Evolutionary conservation across 2,113 vertebrate species (phyloP).

Genomic region (Prunella himalayana): DNA sequence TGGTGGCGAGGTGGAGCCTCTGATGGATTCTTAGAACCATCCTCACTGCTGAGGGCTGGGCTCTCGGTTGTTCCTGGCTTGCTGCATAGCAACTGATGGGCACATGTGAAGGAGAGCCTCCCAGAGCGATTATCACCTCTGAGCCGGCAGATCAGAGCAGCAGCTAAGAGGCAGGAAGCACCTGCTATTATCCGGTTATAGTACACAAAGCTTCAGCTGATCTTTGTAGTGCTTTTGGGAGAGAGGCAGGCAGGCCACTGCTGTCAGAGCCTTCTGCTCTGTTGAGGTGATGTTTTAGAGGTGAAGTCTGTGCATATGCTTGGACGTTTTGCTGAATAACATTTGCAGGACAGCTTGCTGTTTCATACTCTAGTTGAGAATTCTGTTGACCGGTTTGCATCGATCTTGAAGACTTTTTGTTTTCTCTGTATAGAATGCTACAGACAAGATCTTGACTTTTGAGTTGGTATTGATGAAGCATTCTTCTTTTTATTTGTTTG

Average conservation of each 20-base stretch:
- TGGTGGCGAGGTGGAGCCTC: not conserved
- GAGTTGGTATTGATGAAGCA: not conserved
- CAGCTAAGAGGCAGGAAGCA: not conserved
- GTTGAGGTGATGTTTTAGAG: not conserved
- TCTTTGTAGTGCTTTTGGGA: not conserved
- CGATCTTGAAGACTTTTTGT: not conserved
- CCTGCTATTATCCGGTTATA: not conserved
- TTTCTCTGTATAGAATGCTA: not conserved
- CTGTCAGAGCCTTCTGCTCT: not conserved
- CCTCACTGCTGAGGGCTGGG: not conserved
- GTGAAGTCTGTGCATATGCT: accelerated
- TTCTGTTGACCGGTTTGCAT: not conserved
- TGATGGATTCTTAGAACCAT: not conserved
- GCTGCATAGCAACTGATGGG: not conserved
- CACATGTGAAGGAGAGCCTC: not conserved
- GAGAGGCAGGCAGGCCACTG: not conserved
- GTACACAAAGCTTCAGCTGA: not conserved
- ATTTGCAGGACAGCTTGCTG: not conserved
- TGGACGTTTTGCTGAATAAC: not conserved
- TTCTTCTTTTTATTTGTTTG: not conserved
- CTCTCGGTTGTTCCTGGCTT: not conserved
- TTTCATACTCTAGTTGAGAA: not conserved
- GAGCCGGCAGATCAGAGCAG: conserved; percentile 1
- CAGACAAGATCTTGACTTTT: not conserved
- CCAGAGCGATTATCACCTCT: not conserved